Evolutionary conservation across 2,888 invertebrate genomes (phyloP).

Genomic region (Cephus pygmeus): DNA sequence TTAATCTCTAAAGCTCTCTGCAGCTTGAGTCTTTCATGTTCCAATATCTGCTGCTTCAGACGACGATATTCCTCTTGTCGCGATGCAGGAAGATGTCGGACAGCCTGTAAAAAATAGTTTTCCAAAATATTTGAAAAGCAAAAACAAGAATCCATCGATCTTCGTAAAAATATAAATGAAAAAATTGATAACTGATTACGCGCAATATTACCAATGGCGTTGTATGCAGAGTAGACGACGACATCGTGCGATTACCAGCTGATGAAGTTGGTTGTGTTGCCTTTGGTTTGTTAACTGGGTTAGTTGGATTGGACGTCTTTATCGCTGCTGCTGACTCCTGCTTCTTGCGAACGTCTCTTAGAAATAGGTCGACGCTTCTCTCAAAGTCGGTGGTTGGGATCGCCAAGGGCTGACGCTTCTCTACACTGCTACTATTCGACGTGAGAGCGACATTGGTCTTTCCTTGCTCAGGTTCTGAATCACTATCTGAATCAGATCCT

Average conservation of each 20-base stretch:
- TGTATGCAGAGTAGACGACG: not conserved
- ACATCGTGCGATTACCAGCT: not conserved
- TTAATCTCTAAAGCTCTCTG: slow-evolving; percentile 35
- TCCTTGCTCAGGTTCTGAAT: slow-evolving; percentile 44
- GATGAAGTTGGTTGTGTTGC: not conserved
- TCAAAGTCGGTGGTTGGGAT: slow-evolving; percentile 58
- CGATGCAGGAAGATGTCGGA: slow-evolving; percentile 61
- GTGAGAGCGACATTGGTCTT: slow-evolving; percentile 12
- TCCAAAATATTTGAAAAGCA: slow-evolving; percentile 12
- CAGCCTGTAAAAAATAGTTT: slow-evolving; percentile 55
- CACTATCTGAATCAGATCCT: slow-evolving; percentile 57
- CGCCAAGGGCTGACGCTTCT: slow-evolving; percentile 26
- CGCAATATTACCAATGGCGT: slow-evolving; percentile 42
- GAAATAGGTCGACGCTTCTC: slow-evolving; percentile 57
- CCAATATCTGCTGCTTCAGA: slow-evolving; percentile 59
- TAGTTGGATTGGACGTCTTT: slow-evolving; percentile 20
- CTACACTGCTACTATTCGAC: slow-evolving; percentile 12
- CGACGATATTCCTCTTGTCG: slow-evolving; percentile 65
- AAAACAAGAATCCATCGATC: not conserved
- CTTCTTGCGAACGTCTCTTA: slow-evolving; percentile 55
- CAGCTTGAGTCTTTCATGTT: slow-evolving; percentile 53
- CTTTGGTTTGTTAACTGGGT: slow-evolving; percentile 22
- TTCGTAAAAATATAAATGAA: slow-evolving; percentile 6
- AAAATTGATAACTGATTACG: not conserved
- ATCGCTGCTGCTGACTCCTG: slow-evolving; percentile 46